phyloP scores from a whole-genome alignment of 2,797 vertebrate species.

The Tamandua tetradactyla region DNA sequence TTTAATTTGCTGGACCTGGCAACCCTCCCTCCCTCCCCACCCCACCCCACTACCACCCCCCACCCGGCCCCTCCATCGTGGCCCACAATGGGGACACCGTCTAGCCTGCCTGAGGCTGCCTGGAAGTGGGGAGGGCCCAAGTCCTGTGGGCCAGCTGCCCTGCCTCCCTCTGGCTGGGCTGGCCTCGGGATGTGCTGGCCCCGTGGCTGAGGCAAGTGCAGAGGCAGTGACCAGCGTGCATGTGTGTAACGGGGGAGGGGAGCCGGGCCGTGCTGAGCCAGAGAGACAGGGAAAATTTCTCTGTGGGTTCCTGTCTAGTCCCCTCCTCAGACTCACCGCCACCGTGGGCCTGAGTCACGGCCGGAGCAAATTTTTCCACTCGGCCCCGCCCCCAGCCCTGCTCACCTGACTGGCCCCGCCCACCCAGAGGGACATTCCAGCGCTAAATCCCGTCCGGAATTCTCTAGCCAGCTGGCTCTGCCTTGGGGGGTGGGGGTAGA shows the following conservation, averaged over 20 bases:
- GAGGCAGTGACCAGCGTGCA: neutral
- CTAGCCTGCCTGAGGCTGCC: neutral
- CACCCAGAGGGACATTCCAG: slow-evolving; percentile 79
- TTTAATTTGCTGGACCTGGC: slow-evolving; percentile 34
- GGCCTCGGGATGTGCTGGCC: neutral
- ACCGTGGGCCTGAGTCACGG: slow-evolving; percentile 71
- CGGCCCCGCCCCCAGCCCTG: slow-evolving; percentile 51
- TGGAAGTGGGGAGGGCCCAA: neutral
- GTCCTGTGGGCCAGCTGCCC: neutral
- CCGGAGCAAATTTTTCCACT: slow-evolving; percentile 77
- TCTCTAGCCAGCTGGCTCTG: slow-evolving; percentile 2
- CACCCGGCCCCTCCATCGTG: too few species aligned
- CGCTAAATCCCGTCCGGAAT: slow-evolving; percentile 60
- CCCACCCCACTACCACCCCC: too few species aligned
- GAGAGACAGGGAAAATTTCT: slow-evolving; percentile 68
- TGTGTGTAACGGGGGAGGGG: slow-evolving; percentile 45
- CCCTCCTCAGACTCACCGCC: slow-evolving; percentile 58
- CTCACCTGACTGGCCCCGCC: slow-evolving; percentile 76
- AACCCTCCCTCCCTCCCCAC: neutral
- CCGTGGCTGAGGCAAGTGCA: neutral
- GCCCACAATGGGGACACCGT: neutral
- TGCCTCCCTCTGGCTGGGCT: neutral
- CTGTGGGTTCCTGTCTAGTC: slow-evolving; percentile 71
- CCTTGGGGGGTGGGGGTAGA: neutral
- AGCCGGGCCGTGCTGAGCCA: slow-evolving; percentile 13